These are phyloP conservation scores for Tenthredo amoena DNA, from an alignment of 2,888 invertebrate species.

Conservation along the genomic window DNA sequence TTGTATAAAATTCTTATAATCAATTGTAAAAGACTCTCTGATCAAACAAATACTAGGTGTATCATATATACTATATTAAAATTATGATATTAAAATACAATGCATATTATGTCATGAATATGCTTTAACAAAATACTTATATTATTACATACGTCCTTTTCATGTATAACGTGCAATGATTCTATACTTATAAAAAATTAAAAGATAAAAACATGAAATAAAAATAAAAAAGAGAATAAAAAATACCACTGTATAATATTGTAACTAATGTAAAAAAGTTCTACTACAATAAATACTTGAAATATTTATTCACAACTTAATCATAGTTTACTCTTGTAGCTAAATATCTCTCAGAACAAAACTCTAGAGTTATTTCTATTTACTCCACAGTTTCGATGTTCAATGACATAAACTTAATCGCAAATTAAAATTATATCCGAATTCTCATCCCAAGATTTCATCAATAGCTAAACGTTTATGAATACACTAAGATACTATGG, in stretches of 20 bases:
- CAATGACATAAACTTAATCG: neutral
- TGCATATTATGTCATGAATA: slow-evolving; percentile 16
- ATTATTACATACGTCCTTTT: slow-evolving; percentile 62
- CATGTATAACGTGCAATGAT: slow-evolving; percentile 73
- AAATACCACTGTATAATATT: slow-evolving; percentile 71
- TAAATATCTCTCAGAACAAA: neutral
- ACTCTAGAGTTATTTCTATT: neutral
- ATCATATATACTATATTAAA: slow-evolving; percentile 27
- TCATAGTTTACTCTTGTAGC: neutral
- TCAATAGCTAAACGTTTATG: neutral
- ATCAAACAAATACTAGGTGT: slow-evolving; percentile 10
- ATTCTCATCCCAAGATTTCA: neutral
- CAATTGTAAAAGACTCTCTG: slow-evolving; percentile 32
- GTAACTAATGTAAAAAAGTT: slow-evolving; percentile 69
- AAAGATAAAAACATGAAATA: slow-evolving; percentile 31
- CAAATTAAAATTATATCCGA: neutral
- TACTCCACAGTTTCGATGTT: neutral
- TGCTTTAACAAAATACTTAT: slow-evolving; percentile 17
- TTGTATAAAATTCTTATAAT: slow-evolving; percentile 50
- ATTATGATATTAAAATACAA: slow-evolving; percentile 15
- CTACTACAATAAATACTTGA: slow-evolving; percentile 71
- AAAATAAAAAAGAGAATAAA: slow-evolving; percentile 42
- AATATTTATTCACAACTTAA: slow-evolving; percentile 73
- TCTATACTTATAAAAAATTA: slow-evolving; percentile 57
- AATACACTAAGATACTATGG: neutral